Base-by-base conservation (phyloP, 2,113 vertebrate species). In the Erinaceus europaeus region DNA sequence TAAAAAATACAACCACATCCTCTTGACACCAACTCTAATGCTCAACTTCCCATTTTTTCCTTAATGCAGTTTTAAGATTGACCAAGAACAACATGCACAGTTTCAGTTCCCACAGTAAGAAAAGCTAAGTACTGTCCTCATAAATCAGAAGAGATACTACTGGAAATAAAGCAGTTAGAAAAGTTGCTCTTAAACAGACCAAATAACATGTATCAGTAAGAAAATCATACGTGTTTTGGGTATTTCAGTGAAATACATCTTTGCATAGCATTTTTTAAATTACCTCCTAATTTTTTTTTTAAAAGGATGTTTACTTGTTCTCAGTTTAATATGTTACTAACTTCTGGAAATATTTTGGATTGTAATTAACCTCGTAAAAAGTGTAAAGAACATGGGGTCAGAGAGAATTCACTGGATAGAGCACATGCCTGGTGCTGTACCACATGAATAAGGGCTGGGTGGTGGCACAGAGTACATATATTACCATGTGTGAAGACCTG, bases 221-320 rank as follows among this genome's bases (percentile, higher is more conserved):
- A 75, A 89, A 77, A 86, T 27, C 1, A 1, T 3, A 48, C 38
- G n/a, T 23, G 15, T 29, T 90, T 78, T 75, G 68, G 48, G 36
- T 74, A 71, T 73, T 69, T 86, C 5, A 38, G 50, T 82, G 40
- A 92, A 81, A 52, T 77, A n/a, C 38, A 74, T 82, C 77, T 55
- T 92, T 74, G 77, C 40, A 84, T 29, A 90, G 34, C 67, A 27
- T 67, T 89, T 89, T 93, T 78, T 32, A 92, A 83, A 86, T 38
- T 79, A 42, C 53, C 57, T 12, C 38, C 59, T 86, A 53, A 75
- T 74, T 87, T 80, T 77, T 79, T 94, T 8, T 89, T 77, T 93
- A 91, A 84, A 78, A 93, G 71, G 53, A n/a, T 38, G 81, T 84
- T 86, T 91, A 73, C 40, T 67, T 81, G 34, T 59, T 87, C 90